Percentiles rank a stretch among this genome's conserved stretches.
Evolutionary conservation across 2,113 vertebrate genomes (phyloP).

Genomic region (Eulemur macaco): DNA sequence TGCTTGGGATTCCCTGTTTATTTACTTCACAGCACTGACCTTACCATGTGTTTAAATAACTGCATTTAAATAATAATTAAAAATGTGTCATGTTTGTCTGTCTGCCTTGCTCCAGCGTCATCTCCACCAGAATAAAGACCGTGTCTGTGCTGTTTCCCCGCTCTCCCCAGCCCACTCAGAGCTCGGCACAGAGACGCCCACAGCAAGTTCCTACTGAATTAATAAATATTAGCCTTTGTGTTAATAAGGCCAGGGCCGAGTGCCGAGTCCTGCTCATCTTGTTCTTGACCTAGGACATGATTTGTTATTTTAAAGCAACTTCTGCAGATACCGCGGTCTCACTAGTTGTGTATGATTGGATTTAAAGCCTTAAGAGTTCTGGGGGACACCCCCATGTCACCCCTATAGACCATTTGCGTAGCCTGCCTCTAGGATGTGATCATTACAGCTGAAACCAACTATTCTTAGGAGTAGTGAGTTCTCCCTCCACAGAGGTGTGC

Average conservation of each 20-base stretch:
- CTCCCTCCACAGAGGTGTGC: not conserved
- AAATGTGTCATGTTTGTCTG: not conserved
- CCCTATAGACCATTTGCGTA: not conserved
- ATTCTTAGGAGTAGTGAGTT: not conserved
- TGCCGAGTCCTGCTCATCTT: not conserved
- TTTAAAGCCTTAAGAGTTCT: not conserved
- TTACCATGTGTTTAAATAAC: not conserved
- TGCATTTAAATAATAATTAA: not conserved
- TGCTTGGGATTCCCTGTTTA: not conserved
- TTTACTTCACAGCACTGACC: not conserved
- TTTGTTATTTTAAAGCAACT: not conserved
- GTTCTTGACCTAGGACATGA: not conserved
- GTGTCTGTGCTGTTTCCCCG: not conserved
- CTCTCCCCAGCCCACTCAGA: not conserved
- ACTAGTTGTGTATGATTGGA: not conserved
- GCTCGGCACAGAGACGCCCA: not conserved
- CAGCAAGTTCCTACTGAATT: not conserved
- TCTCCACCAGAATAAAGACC: not conserved
- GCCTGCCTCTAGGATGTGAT: not conserved
- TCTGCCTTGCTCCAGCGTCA: not conserved
- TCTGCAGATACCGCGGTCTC: not conserved
- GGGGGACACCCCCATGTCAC: not conserved
- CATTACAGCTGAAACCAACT: not conserved
- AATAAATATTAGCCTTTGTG: not conserved
- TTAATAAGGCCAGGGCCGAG: fast-evolving